Percentiles rank a stretch among this genome's conserved stretches.
Conservation (phyloP, 2,113 vertebrate genomes). For the Rissa tridactyla region DNA sequence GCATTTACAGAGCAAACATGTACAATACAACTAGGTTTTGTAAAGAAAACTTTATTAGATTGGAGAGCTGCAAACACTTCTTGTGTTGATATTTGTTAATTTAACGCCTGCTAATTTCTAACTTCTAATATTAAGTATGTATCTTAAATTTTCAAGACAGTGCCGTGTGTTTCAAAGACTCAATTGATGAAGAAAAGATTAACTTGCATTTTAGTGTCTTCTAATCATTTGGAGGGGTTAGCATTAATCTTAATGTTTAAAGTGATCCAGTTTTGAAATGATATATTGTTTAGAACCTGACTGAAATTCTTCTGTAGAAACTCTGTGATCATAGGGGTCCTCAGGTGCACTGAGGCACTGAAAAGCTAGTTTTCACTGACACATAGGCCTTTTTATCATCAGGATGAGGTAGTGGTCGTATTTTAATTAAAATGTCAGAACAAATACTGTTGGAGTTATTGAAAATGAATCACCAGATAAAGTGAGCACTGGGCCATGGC, state of each 20-base stretch:
- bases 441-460: slow-evolving; percentile 89
- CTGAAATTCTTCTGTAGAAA: slow-evolving; percentile 74
- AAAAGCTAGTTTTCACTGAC: slow-evolving; percentile 79
- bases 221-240: slow-evolving; percentile 37
- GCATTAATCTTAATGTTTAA: slow-evolving; percentile 76
- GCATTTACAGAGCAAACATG: neutral
- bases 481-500: slow-evolving; percentile 87
- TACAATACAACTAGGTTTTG: neutral
- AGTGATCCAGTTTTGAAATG: slow-evolving; percentile 71
- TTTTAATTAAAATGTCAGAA: slow-evolving; percentile 96
- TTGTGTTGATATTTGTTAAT: neutral
- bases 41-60: neutral
- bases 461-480: slow-evolving; percentile 90
- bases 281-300: slow-evolving; percentile 71
- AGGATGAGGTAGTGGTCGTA: slow-evolving; percentile 87
- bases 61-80: neutral
- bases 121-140: neutral
- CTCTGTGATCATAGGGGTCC: slow-evolving; percentile 69
- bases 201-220: slow-evolving; percentile 25
- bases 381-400: slow-evolving; percentile 85
- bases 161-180: neutral
- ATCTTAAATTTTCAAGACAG: neutral
- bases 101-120: neutral
- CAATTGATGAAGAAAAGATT: neutral
- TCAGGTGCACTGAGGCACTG: slow-evolving; percentile 81